Base-by-base conservation (phyloP, 2,113 vertebrate species). In the Siphamia tubifer region DNA sequence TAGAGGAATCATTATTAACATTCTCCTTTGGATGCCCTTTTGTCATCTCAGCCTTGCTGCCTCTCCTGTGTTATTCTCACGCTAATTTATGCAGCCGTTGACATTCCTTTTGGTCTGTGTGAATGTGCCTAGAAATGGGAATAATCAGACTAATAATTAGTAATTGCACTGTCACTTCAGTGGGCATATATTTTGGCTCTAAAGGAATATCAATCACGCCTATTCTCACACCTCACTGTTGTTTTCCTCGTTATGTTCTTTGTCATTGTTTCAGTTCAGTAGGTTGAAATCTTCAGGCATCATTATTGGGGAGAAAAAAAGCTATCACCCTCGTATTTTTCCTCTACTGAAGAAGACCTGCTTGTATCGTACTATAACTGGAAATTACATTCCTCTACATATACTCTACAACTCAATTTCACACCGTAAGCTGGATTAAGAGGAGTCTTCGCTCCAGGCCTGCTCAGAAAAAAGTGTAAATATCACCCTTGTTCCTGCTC, bases 11-110 rank as follows among this genome's bases (percentile, higher is more conserved):
- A 89, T 91, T 90, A 93, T 93, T 91, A 92, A 91, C 87, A 88
- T 92, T 93, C 91, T 92, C 91, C 92, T 93, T 91, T 92, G 85
- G 85, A 91, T 91, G 91, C 89, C 91, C 90, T 91, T 92, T 93
- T 87, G 83, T 91, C 90, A 85, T 84, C 87, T 84, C 81, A 76
- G 79, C 77, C 56, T 57, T 61, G 61, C 72, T 66, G 60, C 56
- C 82, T 82, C 77, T 62, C 44, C 72, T 45, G 72, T 74, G 78
- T 81, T 83, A 81, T 79, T 82, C 66, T 79, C 70, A 57, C 36
- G 17, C 66, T 84, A 85, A 90, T 87, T 77, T 87, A 86, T 82
- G 73, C 74, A 84, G 58, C 64, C 66, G 67, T 69, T 86, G 84
- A 88, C 75, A 82, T 88, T 87, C 82, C 77, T 77, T 82, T 71